Conservation (phyloP, 2,797 vertebrate species). For the Typhlichthys eigenmanni region DNA sequence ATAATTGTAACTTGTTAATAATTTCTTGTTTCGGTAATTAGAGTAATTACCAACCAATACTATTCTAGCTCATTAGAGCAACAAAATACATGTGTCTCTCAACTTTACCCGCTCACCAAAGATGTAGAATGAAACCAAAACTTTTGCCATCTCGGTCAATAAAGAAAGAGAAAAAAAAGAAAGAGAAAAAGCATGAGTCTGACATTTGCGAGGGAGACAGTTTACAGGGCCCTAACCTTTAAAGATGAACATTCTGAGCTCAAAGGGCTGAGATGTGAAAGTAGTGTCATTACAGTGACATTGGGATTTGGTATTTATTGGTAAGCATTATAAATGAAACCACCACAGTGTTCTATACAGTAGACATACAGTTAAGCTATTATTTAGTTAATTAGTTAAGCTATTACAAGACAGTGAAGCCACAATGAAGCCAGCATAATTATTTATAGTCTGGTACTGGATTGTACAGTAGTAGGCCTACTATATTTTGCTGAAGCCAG, state of each 20-base stretch:
- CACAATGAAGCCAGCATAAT: no score
- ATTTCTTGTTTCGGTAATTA: no score
- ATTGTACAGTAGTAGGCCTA: no score
- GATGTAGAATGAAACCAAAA: background rate
- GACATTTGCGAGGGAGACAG: constrained; percentile 60
- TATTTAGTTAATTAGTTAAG: no score
- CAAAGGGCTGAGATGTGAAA: constrained; percentile 39
- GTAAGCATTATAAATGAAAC: background rate
- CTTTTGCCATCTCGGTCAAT: background rate
- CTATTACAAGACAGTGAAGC: no score
- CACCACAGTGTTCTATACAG: background rate
- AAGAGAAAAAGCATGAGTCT: constrained; percentile 10
- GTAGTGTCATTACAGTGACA: constrained; percentile 29
- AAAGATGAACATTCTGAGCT: constrained; percentile 47
- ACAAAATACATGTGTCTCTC: background rate
- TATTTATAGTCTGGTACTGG: no score
- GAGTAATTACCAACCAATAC: no score
- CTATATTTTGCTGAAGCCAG: no score
- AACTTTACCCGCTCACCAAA: constrained; percentile 43
- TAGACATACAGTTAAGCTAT: background rate
- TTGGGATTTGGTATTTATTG: constrained; percentile 10
- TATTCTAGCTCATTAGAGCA: background rate
- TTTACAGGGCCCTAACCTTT: constrained; percentile 67
- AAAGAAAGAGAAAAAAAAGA: constrained; percentile 1
- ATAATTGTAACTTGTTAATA: no score